A percentile compares a stretch with the other conserved stretches of the same genome.
phyloP scores from a whole-genome alignment of 23 tunicate genomes.

The Ciona savignyi region DNA sequence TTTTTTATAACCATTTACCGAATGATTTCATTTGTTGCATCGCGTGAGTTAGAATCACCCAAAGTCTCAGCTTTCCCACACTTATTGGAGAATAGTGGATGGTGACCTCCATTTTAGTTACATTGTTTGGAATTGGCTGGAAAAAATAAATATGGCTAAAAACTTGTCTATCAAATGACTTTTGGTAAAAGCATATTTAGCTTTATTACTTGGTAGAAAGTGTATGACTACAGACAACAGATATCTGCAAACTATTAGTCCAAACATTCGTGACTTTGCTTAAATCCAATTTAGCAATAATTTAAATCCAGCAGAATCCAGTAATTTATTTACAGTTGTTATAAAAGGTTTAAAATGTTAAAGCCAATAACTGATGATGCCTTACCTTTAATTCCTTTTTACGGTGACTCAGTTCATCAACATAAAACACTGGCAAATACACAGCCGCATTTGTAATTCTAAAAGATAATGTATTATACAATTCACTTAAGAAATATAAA shows the following conservation, averaged over 20 bases:
- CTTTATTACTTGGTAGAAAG: no score
- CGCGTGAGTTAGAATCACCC: conserved; percentile 39
- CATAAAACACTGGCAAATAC: conserved; percentile 66
- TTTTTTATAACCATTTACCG: conserved; percentile 35
- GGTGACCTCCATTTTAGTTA: conserved; percentile 17
- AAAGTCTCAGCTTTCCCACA: conserved; percentile 79
- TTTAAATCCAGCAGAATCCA: no score
- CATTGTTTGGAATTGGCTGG: conserved; percentile 46
- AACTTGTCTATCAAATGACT: no score
- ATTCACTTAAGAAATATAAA: no score
- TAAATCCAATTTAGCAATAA: no score
- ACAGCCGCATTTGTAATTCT: no score
- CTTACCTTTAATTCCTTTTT: conserved; percentile 46
- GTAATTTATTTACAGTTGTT: background rate
- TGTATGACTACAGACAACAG: background rate
- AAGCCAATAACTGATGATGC: background rate
- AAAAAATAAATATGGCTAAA: no score
- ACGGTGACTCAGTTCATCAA: conserved; percentile 58
- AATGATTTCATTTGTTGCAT: conserved; percentile 43
- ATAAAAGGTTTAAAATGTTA: no score
- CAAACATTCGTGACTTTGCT: background rate
- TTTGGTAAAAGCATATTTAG: no score
- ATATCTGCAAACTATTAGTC: background rate
- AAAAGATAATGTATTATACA: no score
- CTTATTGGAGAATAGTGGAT: conserved; percentile 60